Conservation (phyloP, 2,888 invertebrate genomes). For the Baccha elongata region DNA sequence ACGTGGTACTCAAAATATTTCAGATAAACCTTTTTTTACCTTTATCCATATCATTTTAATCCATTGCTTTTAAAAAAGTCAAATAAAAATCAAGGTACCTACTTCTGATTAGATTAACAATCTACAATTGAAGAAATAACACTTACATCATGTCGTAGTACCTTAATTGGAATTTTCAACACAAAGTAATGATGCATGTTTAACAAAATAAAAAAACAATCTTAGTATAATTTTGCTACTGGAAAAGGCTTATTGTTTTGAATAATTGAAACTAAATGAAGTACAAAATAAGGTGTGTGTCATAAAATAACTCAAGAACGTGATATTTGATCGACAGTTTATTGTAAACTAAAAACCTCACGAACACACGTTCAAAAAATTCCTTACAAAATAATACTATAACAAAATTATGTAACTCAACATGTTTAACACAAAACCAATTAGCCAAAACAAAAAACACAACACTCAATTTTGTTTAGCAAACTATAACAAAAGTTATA, state of each 20-base stretch:
- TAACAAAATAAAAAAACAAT: too few relatives aligned
- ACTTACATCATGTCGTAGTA: too few relatives aligned
- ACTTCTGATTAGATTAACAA: slow-evolving; percentile 28
- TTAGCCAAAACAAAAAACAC: too few relatives aligned
- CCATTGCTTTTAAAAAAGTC: too few relatives aligned
- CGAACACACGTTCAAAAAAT: slow-evolving; percentile 7
- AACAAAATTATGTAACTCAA: background rate
- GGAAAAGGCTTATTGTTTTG: too few relatives aligned
- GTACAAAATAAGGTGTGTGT: background rate
- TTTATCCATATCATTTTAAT: too few relatives aligned
- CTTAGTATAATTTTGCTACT: too few relatives aligned
- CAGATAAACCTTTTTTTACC: too few relatives aligned
- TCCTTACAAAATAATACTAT: background rate
- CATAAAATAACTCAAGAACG: background rate
- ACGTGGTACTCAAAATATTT: too few relatives aligned
- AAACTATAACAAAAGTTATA: background rate
- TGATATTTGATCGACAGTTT: background rate
- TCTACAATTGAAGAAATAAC: slow-evolving; percentile 6
- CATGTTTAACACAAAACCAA: background rate
- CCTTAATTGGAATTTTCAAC: too few relatives aligned
- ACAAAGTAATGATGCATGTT: too few relatives aligned
- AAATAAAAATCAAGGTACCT: background rate
- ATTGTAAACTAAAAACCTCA: background rate
- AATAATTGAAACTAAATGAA: background rate
- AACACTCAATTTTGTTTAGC: too few relatives aligned